Evolutionary conservation across 1,140 invertebrate species (phyloP), one percentile per base, ranked within the genome.

Genomic region (Holotrichia oblita): DNA sequence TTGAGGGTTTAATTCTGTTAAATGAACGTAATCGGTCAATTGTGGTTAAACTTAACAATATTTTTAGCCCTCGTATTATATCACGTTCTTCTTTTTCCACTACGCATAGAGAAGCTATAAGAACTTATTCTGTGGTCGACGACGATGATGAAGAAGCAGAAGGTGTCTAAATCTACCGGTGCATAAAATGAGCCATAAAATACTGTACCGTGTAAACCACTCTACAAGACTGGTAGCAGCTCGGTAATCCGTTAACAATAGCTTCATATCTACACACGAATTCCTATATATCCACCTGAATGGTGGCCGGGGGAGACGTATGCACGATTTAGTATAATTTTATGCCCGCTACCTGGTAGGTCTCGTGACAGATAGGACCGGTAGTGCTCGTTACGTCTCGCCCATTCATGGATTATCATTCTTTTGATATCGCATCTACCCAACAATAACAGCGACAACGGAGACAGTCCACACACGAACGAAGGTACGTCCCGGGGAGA

Each of bases 271-370:
- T 84, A 83, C 83, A 83, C 83, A 84, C 83, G 80, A 81, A 82
- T 82, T 82, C 84, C 82, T 82, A 85, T 85, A 85, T 85, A 84
- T 85, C 81, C 78, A 81, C 81, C 81, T 84, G 84, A 85, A 85
- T 84, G 84, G 81, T 79, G 61, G 40, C 79, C 48, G 69, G 80
- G 80, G 80, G 80, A 82, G 79, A 82, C 81, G 81, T 80, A 82
- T 79, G 81, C 83, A 84, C 85, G 85, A 85, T 86, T 85, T 86
- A 86, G 84, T 86, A 86, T 86, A 86, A 86, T 86, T 86, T 85
- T 85, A 84, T 84, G 81, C 81, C 79, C 73, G 77, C 83, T 84
- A 84, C 84, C 81, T 83, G 85, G 84, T 85, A 69, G 85, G 85
- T 86, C 85, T 79, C 44, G 82, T 85, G 84, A 85, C 82, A 82